phyloP scores from a whole-genome alignment of 2,888 invertebrate species.

The Amiota minor region DNA sequence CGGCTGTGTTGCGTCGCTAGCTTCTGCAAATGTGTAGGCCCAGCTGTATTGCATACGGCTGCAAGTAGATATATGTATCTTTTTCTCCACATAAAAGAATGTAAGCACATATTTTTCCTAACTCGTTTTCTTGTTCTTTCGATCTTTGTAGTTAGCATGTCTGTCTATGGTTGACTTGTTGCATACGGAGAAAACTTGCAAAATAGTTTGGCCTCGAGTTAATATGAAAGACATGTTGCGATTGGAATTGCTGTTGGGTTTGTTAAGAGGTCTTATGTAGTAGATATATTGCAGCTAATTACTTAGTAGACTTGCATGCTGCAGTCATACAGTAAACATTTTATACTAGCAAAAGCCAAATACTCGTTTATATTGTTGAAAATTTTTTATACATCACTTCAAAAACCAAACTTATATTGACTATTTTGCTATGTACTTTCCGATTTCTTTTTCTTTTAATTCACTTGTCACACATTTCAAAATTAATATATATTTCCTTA shows the following conservation, averaged over 20 bases:
- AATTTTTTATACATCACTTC: too few species aligned
- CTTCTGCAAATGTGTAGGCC: neutral
- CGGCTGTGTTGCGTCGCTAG: neutral
- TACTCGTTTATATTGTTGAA: too few species aligned
- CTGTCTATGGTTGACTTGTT: conserved; percentile 4
- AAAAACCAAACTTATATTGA: neutral
- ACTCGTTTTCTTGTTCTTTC: neutral
- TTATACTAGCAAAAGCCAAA: too few species aligned
- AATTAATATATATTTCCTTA: too few species aligned
- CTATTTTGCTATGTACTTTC: neutral
- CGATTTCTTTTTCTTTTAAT: too few species aligned
- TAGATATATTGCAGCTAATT: too few species aligned
- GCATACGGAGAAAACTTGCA: neutral
- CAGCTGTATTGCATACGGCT: neutral
- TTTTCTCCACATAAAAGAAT: conserved; percentile 2
- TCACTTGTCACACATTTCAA: too few species aligned
- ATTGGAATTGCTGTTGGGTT: neutral
- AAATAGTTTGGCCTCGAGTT: conserved; percentile 4
- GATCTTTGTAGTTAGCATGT: neutral
- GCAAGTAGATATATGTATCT: neutral
- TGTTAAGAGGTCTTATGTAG: too few species aligned
- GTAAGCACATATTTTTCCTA: neutral
- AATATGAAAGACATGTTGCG: conserved; percentile 19
- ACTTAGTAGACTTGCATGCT: too few species aligned
- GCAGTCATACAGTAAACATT: too few species aligned